Base-by-base conservation (phyloP, 92 coral and sea anemone genomes). In the Porites divaricata region DNA sequence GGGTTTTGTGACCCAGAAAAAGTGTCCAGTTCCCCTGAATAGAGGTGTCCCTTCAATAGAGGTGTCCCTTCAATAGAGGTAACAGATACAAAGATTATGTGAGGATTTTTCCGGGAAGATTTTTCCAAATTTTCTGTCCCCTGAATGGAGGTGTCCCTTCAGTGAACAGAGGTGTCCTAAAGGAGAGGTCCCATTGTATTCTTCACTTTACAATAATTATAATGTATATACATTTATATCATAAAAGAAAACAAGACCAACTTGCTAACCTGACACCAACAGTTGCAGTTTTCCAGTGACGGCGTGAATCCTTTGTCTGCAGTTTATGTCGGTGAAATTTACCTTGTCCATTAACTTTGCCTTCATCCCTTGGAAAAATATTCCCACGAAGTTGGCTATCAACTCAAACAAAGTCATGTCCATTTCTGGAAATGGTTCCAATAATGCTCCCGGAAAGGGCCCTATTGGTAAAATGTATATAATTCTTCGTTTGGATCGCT, bases 401-500 rank as follows among this genome's bases (percentile, higher is more conserved):
- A 90, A 80, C 51, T 92, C 92, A 91, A 96, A 91, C 7, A 89
- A 26, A 9, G 87, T 83, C 3, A 65, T 51, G 19, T 83, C 62
- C 56, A 48, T 45, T 21, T 87, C 88, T 20, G 52, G 62, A 12
- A 90, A 68, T 57, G 81, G 52, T 62, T 76, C 57, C 82, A 61
- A 69, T 41, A 96, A 80, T 56, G 81, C 74, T 21, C 76, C 85
- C 10, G 95, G 90, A 74, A 89, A 89, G 6, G 95, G 93, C 9
- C 99, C 97, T 53, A 97, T 76, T 1, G 99, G 99, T 65, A 92
- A 81, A 63, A 93, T 83, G 77, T 93, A 97, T 56, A 97, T 83
- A 48, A 25, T 76, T 70, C 79, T 86, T 12, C 67, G 81, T 50
- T 77, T 91, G 63, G 89, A 62, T 54, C 95, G 91, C 78, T 84